Conservation (phyloP, 2,888 invertebrate species). For the Zele albiditarsus region DNA sequence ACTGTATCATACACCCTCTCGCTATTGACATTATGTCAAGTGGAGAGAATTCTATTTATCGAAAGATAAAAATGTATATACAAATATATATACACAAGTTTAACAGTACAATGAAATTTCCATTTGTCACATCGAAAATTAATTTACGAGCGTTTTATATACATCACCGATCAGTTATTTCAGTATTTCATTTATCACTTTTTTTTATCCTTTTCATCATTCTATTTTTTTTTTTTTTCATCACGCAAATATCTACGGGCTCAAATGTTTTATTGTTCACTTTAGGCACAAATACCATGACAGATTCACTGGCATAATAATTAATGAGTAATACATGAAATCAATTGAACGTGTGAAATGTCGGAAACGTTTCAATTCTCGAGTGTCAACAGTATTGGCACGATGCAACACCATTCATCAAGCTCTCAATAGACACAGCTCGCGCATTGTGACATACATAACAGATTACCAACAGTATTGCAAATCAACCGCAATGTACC, state of each 20-base stretch:
- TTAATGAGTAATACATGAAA: constrained; percentile 33
- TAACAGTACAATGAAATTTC: not conserved
- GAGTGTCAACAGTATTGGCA: constrained; percentile 36
- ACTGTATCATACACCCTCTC: not conserved
- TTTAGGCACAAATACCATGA: constrained; percentile 13
- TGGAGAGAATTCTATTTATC: not conserved
- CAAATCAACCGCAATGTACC: constrained; percentile 54
- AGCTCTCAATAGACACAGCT: constrained; percentile 30
- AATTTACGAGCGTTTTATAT: not conserved
- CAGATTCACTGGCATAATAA: constrained; percentile 25
- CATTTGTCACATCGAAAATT: constrained; percentile 14
- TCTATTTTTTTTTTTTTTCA: constrained; percentile 52
- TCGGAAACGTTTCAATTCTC: constrained; percentile 30
- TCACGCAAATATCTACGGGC: not conserved
- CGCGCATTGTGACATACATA: constrained; percentile 47
- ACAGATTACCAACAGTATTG: constrained; percentile 53
- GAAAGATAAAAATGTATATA: not conserved
- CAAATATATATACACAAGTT: not conserved
- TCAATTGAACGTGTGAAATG: constrained; percentile 29
- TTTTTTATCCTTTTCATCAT: constrained; percentile 37
- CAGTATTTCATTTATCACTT: constrained; percentile 54
- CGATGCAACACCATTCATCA: constrained; percentile 33
- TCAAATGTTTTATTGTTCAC: constrained; percentile 46
- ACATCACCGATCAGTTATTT: constrained; percentile 4
- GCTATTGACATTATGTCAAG: not conserved